Evolutionary conservation across 1,140 invertebrate species (phyloP).

Genomic region (Pachypeltis micranthus): DNA sequence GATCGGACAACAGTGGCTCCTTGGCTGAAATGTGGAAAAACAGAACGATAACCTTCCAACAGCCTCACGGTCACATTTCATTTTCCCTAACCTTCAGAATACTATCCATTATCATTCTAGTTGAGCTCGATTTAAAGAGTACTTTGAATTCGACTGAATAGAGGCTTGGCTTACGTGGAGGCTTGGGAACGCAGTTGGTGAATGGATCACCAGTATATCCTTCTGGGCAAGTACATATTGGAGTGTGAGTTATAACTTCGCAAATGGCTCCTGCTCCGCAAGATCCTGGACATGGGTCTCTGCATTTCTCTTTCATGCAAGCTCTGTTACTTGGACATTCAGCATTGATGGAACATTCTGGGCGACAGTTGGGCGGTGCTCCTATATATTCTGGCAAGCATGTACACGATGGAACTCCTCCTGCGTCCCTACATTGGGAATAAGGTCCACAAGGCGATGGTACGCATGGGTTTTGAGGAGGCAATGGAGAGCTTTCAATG

Average conservation of each 20-base stretch:
- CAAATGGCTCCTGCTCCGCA: constrained; percentile 66
- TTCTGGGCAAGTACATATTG: constrained; percentile 55
- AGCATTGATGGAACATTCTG: constrained; percentile 50
- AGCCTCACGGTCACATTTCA: too few species aligned
- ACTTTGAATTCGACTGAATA: too few species aligned
- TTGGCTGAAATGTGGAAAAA: constrained; percentile 22
- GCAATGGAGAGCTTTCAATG: constrained; percentile 17
- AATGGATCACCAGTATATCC: constrained; percentile 62
- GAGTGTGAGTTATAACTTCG: constrained; percentile 57
- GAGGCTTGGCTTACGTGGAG: constrained; percentile 25
- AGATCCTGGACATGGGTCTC: constrained; percentile 51
- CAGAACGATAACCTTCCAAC: too few species aligned
- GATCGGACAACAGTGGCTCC: constrained; percentile 36
- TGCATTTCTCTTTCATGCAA: constrained; percentile 56
- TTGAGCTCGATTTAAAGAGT: too few species aligned
- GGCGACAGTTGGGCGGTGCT: constrained; percentile 48
- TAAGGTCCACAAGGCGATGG: constrained; percentile 51
- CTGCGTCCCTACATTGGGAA: constrained; percentile 47
- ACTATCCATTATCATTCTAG: too few species aligned
- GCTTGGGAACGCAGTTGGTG: constrained; percentile 26
- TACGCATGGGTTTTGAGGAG: constrained; percentile 36
- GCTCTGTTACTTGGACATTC: constrained; percentile 52
- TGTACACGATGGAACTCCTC: constrained; percentile 49
- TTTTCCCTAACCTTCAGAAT: too few species aligned
- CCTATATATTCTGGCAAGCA: constrained; percentile 49